These are phyloP conservation scores for Laticauda laticaudata DNA, from an alignment of 2,113 vertebrate genomes.

Conservation along the genomic window DNA sequence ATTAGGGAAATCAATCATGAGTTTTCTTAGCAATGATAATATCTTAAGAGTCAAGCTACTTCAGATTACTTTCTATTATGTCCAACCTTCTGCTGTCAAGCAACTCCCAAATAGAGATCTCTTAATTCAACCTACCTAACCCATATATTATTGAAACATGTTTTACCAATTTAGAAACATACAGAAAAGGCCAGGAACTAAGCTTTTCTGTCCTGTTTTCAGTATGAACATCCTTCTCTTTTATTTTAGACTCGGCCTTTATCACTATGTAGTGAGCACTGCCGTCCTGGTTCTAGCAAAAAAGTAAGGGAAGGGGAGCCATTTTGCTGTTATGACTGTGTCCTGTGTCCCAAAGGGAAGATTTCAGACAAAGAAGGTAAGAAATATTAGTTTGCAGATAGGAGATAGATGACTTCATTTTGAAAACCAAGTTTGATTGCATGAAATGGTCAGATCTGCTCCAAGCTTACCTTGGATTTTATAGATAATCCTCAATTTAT, in stretches of 20 bases:
- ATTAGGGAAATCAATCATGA: neutral
- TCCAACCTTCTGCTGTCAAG: neutral
- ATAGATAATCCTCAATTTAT: neutral
- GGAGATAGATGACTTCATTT: neutral
- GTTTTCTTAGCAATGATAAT: neutral
- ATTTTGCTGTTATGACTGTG: slow-evolving; percentile 25
- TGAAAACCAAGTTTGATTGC: neutral
- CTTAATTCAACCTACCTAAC: neutral
- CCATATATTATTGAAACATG: neutral
- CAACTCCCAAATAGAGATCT: neutral
- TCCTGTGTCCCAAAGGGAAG: slow-evolving; percentile 17
- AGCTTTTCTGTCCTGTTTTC: neutral
- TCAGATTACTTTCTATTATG: neutral
- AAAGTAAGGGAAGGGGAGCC: neutral
- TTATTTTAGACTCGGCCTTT: neutral
- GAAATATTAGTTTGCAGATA: neutral
- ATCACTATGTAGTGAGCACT: slow-evolving; percentile 1
- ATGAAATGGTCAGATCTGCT: neutral
- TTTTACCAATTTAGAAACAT: neutral
- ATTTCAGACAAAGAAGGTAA: slow-evolving; percentile 1
- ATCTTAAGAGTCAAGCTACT: neutral
- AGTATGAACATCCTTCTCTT: neutral
- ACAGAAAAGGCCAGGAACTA: neutral
- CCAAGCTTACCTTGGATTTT: neutral
- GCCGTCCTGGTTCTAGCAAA: slow-evolving; percentile 26